A percentile compares a stretch with the other conserved stretches of the same genome.
These are phyloP conservation scores for Anguilla japonica DNA, from an alignment of 2,113 vertebrate species.

Conservation along the genomic window DNA sequence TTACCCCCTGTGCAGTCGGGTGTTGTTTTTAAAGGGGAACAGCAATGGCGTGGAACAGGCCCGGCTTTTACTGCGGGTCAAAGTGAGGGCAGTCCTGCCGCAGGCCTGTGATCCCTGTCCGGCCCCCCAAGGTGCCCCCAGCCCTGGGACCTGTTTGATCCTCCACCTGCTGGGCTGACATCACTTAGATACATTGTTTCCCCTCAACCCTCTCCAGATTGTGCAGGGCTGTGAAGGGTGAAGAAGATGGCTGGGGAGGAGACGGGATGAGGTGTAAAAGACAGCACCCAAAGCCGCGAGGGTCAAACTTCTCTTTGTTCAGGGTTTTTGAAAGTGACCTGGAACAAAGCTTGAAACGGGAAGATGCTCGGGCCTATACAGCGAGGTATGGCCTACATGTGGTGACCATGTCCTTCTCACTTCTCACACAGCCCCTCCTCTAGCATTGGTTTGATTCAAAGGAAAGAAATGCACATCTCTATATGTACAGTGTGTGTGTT, in stretches of 20 bases:
- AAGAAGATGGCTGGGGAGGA: slow-evolving; percentile 39
- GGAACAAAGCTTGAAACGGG: neutral
- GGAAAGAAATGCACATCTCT: neutral
- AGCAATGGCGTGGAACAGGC: slow-evolving; percentile 84
- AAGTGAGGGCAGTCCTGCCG: slow-evolving; percentile 79
- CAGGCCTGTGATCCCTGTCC: slow-evolving; percentile 83
- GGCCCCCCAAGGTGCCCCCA: slow-evolving; percentile 78
- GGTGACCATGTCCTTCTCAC: slow-evolving; percentile 43
- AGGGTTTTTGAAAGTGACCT: slow-evolving; percentile 19
- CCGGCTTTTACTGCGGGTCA: slow-evolving; percentile 83
- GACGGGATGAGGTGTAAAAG: slow-evolving; percentile 72
- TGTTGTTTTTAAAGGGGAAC: slow-evolving; percentile 86
- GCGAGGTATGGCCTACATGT: slow-evolving; percentile 53
- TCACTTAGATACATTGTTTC: slow-evolving; percentile 83
- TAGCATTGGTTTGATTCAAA: neutral
- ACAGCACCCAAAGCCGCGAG: slow-evolving; percentile 55
- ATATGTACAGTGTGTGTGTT: neutral
- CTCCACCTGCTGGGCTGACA: slow-evolving; percentile 91
- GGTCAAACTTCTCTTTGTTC: slow-evolving; percentile 64
- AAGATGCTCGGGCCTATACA: neutral
- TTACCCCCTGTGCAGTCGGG: slow-evolving; percentile 4
- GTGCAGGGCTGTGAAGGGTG: slow-evolving; percentile 54
- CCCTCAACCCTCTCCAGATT: slow-evolving; percentile 75
- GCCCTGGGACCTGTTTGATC: slow-evolving; percentile 87
- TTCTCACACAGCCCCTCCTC: neutral